Evolutionary conservation across 2,797 vertebrate species (phyloP).

Genomic region (Pangasius sanitwongsei): DNA sequence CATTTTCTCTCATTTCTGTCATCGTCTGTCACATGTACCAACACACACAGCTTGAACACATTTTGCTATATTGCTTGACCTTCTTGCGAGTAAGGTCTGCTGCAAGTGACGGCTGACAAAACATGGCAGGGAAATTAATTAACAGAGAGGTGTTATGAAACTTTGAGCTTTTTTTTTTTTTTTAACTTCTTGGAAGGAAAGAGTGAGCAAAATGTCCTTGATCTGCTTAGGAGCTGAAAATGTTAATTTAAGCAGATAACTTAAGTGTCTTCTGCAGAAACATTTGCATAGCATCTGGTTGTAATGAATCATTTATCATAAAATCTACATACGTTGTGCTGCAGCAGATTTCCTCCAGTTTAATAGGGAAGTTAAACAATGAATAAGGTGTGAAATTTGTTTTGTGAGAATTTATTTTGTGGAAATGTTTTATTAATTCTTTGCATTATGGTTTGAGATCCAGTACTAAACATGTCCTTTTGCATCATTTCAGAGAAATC

Average conservation of each 20-base stretch:
- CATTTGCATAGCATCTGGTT: constrained; percentile 46
- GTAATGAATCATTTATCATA: constrained; percentile 52
- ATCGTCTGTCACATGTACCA: neutral
- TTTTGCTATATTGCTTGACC: neutral
- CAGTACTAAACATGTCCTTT: neutral
- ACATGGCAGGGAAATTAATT: neutral
- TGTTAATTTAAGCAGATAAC: constrained; percentile 48
- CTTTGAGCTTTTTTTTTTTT: neutral
- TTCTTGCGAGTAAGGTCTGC: neutral
- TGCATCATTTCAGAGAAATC: neutral
- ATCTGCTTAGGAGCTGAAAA: constrained; percentile 41
- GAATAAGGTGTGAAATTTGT: neutral
- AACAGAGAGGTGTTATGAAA: neutral
- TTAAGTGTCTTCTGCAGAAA: constrained; percentile 20
- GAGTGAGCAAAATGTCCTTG: constrained; percentile 37
- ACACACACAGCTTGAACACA: constrained; percentile 10
- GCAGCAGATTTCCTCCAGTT: neutral
- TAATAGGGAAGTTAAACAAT: constrained; percentile 12
- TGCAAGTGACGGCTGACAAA: constrained; percentile 12
- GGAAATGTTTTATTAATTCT: constrained; percentile 9
- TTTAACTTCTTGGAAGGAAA: constrained; percentile 18
- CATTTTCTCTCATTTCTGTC: neutral
- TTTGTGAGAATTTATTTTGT: neutral
- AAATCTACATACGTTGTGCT: constrained; percentile 52
- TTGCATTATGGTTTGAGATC: neutral